Evolutionary conservation across 2,797 vertebrate species (phyloP).

Genomic region (Cyprinella venusta): DNA sequence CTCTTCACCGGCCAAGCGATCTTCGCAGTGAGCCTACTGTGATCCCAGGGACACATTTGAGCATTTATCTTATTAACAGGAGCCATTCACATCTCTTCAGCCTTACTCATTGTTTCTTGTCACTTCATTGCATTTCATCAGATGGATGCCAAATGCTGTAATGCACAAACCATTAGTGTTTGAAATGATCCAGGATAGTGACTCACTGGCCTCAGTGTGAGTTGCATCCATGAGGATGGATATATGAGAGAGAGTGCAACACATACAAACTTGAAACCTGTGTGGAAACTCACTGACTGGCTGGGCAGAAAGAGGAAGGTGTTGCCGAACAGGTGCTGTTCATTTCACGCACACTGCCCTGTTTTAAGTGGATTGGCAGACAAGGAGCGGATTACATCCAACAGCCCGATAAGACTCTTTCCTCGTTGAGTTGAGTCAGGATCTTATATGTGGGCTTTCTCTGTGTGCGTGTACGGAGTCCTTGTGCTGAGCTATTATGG

Average conservation of each 20-base stretch:
- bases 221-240: constrained; percentile 1
- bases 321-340: constrained; percentile 61
- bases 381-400: constrained; percentile 54
- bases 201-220: constrained; percentile 15
- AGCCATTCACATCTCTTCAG: constrained; percentile 58
- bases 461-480: constrained; percentile 12
- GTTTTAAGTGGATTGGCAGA: constrained; percentile 65
- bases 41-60: constrained; percentile 41
- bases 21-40: constrained; percentile 37
- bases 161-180: constrained; percentile 56
- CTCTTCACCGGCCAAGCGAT: constrained; percentile 32
- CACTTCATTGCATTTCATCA: constrained; percentile 24
- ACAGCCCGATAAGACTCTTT: constrained; percentile 57
- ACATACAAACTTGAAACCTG: not conserved
- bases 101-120: constrained; percentile 55
- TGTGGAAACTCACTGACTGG: constrained; percentile 6
- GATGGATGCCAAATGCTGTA: constrained; percentile 56
- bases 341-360: constrained; percentile 63
- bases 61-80: constrained; percentile 61
- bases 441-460: constrained; percentile 18
- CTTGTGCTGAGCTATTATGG: constrained; percentile 1
- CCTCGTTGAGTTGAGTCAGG: constrained; percentile 23
- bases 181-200: constrained; percentile 1
- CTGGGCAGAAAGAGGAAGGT: constrained; percentile 31
- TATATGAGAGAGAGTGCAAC: constrained; percentile 13